These are phyloP conservation scores for Eilema griseolum DNA, from an alignment of 2,888 invertebrate species.

Conservation along the genomic window DNA sequence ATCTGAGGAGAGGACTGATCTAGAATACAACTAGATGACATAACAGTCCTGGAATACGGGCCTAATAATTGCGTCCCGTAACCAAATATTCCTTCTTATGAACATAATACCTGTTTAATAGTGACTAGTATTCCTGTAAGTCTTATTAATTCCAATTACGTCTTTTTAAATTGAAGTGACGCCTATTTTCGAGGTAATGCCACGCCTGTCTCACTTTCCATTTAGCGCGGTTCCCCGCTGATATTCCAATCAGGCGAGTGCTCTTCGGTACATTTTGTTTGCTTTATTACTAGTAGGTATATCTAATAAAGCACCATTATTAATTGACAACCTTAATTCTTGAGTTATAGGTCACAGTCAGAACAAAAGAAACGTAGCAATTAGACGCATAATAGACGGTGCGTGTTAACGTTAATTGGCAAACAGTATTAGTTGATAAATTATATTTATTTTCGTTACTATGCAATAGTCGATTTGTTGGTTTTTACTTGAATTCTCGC, in stretches of 20 bases:
- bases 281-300: conserved; percentile 1
- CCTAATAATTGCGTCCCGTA: too few species aligned
- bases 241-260: neutral
- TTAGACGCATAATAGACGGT: neutral
- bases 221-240: neutral
- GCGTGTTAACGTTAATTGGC: neutral
- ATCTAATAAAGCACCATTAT: neutral
- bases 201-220: neutral
- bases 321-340: neutral
- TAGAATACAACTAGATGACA: too few species aligned
- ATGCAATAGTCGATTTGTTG: neutral
- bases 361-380: conserved; percentile 1
- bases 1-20: too few species aligned
- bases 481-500: too few species aligned
- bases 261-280: neutral
- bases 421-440: neutral
- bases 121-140: neutral
- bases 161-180: neutral
- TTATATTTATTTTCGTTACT: neutral
- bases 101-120: neutral
- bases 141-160: neutral
- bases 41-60: too few species aligned
- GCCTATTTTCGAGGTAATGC: neutral
- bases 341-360: neutral
- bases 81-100: too few species aligned